Evolutionary conservation across 2,888 invertebrate genomes (phyloP), one percentile per base, ranked within the genome.

Genomic region (Eremobia ochroleuca): DNA sequence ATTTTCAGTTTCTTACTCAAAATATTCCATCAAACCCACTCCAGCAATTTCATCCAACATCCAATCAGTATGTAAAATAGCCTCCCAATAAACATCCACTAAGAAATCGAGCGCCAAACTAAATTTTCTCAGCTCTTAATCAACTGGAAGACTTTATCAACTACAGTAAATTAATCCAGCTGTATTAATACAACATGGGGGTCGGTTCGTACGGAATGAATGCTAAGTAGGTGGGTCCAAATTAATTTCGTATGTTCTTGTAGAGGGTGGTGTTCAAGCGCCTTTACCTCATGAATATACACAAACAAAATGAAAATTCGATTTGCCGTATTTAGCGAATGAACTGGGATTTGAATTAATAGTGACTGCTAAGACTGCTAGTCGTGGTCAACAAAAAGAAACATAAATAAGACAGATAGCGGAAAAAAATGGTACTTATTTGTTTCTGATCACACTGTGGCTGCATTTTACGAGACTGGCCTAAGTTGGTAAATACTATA

Each of bases 171-270:
- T 93, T 91, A 92, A 92, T 92, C 93, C 92, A 90, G 88, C 83
- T 82, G 88, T 90, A 91, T 92, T 90, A 92, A 91, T 89, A 89
- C 89, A 87, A 90, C 92, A 90, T 87, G 88, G 90, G 79, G 88
- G 89, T 85, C 85, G 90, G 88, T 86, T 86, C 86, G 88, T 87
- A 87, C 88, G 89, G 90, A 93, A 93, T 94, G 94, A 94, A 95
- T 95, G 92, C 90, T 93, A 94, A 95, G 92, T 91, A 93, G 93
- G 83, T 84, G 86, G 90, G 88, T 83, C 90, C 91, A 93, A 94
- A 94, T 95, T 95, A 94, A 95, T 94, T 94, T 92, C 91, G 90
- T 88, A 77, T 83, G 87, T 87, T 89, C 91, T 90, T 90, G 92
- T 93, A 90, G 90, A 89, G 92, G 92, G 92, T 91, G 92, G 91